Percentiles rank a stretch among this genome's conserved stretches.
phyloP scores from a whole-genome alignment of 2,888 invertebrate species.

The Sarcophaga caerulescens region DNA sequence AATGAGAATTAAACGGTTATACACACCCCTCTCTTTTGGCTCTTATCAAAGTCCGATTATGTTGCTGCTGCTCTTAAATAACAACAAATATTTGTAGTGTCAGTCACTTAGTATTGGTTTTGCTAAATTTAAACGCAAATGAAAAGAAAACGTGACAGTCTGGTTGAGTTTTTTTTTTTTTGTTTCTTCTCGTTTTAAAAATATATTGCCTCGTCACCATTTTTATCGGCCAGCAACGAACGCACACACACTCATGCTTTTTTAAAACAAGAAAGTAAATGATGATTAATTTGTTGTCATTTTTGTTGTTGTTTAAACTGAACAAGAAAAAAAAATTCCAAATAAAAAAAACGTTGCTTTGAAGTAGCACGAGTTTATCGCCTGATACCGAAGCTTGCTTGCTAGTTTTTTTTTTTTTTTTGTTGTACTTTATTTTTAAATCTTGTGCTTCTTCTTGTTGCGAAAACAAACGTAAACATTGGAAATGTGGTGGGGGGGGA shows the following conservation, averaged over 20 bases:
- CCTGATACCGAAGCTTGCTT: constrained; percentile 42
- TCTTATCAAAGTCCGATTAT: not conserved
- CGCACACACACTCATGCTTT: not conserved
- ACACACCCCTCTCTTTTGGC: not conserved
- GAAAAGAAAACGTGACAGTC: constrained; percentile 50
- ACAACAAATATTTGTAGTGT: not conserved
- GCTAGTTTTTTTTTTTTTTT: not conserved
- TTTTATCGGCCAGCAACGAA: constrained; percentile 23
- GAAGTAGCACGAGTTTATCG: constrained; percentile 64
- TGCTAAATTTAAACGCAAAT: constrained; percentile 50
- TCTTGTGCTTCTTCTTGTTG: not conserved
- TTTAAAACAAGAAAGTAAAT: constrained; percentile 23
- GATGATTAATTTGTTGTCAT: constrained; percentile 7
- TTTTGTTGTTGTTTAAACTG: not conserved
- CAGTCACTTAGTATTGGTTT: not conserved
- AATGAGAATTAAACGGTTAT: not conserved
- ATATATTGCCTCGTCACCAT: constrained; percentile 39
- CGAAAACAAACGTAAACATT: not conserved
- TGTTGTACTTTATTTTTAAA: not conserved
- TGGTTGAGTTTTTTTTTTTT: not conserved
- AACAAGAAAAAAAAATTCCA: constrained; percentile 2
- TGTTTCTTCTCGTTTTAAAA: not conserved
- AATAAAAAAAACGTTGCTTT: constrained; percentile 9
- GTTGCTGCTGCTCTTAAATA: not conserved
- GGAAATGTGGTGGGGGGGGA: no score